A percentile compares a stretch with the other conserved stretches of the same genome.
phyloP scores from a whole-genome alignment of 2,113 vertebrate genomes.

The Microcebus lehilahytsara region DNA sequence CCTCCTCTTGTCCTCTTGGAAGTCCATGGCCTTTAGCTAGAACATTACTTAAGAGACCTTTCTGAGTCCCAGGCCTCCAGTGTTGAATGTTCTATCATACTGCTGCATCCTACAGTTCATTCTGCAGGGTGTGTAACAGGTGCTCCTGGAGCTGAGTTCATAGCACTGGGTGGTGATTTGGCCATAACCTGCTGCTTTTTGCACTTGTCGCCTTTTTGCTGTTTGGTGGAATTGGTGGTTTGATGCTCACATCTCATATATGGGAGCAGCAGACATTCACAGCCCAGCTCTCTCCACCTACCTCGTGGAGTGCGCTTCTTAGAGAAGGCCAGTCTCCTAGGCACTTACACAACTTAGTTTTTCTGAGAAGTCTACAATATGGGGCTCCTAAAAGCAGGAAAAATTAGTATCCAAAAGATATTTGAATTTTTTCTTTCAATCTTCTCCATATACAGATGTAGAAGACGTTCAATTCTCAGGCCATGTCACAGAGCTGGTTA shows the following conservation, averaged over 20 bases:
- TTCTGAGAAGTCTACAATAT: neutral
- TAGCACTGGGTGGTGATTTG: no score
- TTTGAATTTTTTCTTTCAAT: neutral
- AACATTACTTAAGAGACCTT: no score
- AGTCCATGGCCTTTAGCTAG: neutral
- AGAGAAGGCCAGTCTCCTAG: neutral
- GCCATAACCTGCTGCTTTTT: neutral
- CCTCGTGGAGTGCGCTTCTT: fast-evolving
- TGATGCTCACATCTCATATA: fast-evolving
- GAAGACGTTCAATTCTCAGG: neutral
- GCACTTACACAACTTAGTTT: neutral
- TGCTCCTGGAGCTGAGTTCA: neutral
- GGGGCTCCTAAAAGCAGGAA: neutral
- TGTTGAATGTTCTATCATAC: fast-evolving
- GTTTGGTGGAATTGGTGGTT: neutral
- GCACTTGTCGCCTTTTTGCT: neutral
- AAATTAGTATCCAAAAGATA: neutral
- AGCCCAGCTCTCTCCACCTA: neutral
- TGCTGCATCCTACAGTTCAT: fast-evolving
- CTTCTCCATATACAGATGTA: neutral
- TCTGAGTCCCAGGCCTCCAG: neutral
- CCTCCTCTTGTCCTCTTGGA: fast-evolving
- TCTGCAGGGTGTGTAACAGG: no score
- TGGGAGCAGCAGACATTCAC: neutral
- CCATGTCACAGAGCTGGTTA: neutral